A percentile compares a stretch with the other conserved stretches of the same genome.
Evolutionary conservation across 2,888 invertebrate species (phyloP).

Genomic region (Rhagium mordax): DNA sequence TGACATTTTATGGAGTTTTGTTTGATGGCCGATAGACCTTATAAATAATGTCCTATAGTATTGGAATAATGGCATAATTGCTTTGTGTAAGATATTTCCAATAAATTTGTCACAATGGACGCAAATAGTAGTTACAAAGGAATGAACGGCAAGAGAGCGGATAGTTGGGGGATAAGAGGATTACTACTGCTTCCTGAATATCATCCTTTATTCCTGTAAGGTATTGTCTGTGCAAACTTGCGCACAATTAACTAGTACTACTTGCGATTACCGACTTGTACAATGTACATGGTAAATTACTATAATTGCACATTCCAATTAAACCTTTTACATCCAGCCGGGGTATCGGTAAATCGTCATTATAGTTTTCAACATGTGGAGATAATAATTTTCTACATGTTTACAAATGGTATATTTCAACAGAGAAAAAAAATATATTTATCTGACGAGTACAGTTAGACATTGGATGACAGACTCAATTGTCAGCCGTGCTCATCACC

Average conservation of each 20-base stretch:
- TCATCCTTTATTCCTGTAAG: slow-evolving; percentile 43
- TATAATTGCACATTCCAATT: slow-evolving; percentile 22
- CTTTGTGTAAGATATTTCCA: slow-evolving; percentile 29
- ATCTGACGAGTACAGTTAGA: too few relatives aligned
- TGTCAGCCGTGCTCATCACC: too few relatives aligned
- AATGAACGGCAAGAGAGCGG: slow-evolving; percentile 15
- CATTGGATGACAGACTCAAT: too few relatives aligned
- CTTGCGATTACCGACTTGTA: slow-evolving; percentile 35
- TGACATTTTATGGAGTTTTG: not conserved
- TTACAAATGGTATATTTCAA: too few relatives aligned
- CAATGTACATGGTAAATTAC: slow-evolving; percentile 16
- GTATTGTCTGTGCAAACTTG: slow-evolving; percentile 48
- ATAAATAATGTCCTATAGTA: not conserved
- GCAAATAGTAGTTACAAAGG: slow-evolving; percentile 21
- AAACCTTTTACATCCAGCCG: not conserved
- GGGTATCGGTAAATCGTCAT: not conserved
- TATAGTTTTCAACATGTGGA: not conserved
- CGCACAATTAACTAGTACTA: slow-evolving; percentile 41
- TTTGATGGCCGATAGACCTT: not conserved
- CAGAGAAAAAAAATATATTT: too few relatives aligned
- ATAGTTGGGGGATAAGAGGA: slow-evolving; percentile 43
- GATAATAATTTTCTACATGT: too few relatives aligned
- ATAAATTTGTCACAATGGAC: slow-evolving; percentile 33
- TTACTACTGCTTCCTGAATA: slow-evolving; percentile 43
- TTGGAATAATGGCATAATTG: not conserved